These are phyloP conservation scores for Brachylomia viminalis DNA, from an alignment of 2,888 invertebrate genomes.

Conservation along the genomic window DNA sequence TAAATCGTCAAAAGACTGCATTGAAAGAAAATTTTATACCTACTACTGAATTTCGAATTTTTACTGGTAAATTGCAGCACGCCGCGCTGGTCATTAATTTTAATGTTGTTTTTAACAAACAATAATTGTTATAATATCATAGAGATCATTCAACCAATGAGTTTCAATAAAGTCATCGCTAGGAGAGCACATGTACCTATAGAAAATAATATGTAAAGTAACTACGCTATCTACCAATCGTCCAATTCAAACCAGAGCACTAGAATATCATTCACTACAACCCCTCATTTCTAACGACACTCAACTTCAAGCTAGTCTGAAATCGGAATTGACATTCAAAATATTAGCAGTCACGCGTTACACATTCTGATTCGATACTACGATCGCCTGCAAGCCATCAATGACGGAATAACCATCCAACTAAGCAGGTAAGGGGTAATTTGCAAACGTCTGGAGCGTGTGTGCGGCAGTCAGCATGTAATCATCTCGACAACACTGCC, in stretches of 20 bases:
- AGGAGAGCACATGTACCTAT: not conserved
- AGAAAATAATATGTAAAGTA: not conserved
- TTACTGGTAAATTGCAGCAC: not conserved
- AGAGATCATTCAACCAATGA: not conserved
- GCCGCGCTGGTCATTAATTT: too few relatives aligned
- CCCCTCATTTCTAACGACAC: constrained; percentile 56
- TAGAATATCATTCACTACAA: constrained; percentile 26
- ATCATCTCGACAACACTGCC: constrained; percentile 67
- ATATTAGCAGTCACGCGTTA: constrained; percentile 61
- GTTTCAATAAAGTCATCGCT: not conserved
- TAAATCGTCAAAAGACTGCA: too few relatives aligned
- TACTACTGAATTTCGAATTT: not conserved
- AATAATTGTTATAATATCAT: too few relatives aligned
- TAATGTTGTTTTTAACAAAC: too few relatives aligned
- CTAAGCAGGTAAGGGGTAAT: constrained; percentile 69
- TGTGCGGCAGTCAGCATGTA: constrained; percentile 67
- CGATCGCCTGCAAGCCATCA: constrained; percentile 57
- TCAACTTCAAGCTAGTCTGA: constrained; percentile 44
- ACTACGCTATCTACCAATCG: not conserved
- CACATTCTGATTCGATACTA: constrained; percentile 56
- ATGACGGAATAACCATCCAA: constrained; percentile 64
- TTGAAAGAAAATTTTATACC: too few relatives aligned
- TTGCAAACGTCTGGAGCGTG: constrained; percentile 70
- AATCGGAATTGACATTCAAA: constrained; percentile 65
- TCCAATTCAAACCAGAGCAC: constrained; percentile 29